Base-by-base conservation (phyloP, 2,113 vertebrate genomes). In the Columba livia region DNA sequence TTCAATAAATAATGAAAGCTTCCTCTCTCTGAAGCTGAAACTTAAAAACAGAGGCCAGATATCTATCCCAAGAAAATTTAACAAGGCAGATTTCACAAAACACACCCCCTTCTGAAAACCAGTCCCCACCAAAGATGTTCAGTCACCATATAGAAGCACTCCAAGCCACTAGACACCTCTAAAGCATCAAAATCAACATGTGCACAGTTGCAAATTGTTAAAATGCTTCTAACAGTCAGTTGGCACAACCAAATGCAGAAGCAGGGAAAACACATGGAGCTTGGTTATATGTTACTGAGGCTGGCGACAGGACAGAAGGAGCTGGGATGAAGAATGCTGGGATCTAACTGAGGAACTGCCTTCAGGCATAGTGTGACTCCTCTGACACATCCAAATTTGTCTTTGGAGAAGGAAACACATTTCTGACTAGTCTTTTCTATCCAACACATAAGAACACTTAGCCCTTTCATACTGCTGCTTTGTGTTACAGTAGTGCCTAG, bases 71-170 rank as follows among this genome's bases (percentile, higher is more conserved):
- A 78, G 20, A 36, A 51, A 82, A 6, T 15, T n/a, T 38, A 80
- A 65, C 0, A 2, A 53, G 56, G 62, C 31, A 57, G 11, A 38
- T 88, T 78, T 54, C 13, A 85, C 67, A 66, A 77, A 85, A 85
- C 9, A 20, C 5, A 21, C 4, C 3, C 16, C 28, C 12, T 54
- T 64, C 44, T 42, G 42, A n/a, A 80, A 90, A 95, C 14, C 47
- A 87, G 51, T 13, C 14, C 11, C 11, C 51, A 31, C 8, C 0
- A 0, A 58, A 50, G 29, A 12, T 31, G 15, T 26, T 72, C 61
- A 50, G 0, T 54, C 58, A 57, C 50, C 29, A 47, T 23, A 58
- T 0, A 53, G 58, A 65, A 23, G 8, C 31, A 7, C 26, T 65
- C 50, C 38, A 72, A 85, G 38, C 24, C 38, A 71, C 11, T 8